Conservation (phyloP, 2,113 vertebrate species). For the Larimichthys polyactis region DNA sequence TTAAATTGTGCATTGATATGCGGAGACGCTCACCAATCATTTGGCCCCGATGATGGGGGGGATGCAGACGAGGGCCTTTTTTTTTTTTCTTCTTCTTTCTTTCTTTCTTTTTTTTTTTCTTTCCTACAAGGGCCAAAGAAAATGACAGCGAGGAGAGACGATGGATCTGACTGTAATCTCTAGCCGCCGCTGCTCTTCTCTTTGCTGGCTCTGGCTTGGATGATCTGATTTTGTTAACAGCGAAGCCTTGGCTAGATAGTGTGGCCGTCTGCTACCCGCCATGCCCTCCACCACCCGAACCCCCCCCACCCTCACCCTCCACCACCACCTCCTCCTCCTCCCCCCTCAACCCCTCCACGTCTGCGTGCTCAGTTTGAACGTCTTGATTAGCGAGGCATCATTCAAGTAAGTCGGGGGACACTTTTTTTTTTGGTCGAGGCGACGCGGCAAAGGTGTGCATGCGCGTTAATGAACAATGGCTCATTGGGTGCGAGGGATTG, state of each 20-base stretch:
- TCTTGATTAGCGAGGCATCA: slow-evolving; percentile 71
- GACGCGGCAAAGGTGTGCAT: slow-evolving; percentile 58
- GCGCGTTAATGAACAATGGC: slow-evolving; percentile 65
- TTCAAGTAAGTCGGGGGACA: slow-evolving; percentile 36
- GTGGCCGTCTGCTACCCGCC: slow-evolving; percentile 36
- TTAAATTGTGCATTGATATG: slow-evolving; percentile 82
- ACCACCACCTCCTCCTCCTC: background rate
- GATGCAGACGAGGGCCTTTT: slow-evolving; percentile 51
- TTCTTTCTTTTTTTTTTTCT: background rate
- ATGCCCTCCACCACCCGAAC: background rate
- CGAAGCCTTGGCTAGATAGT: slow-evolving; percentile 46
- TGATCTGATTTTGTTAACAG: slow-evolving; percentile 71
- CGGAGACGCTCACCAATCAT: slow-evolving; percentile 56
- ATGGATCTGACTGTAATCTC: slow-evolving; percentile 65
- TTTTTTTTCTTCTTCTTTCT: slow-evolving; percentile 3
- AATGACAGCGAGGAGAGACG: slow-evolving; percentile 58
- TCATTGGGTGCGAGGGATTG: slow-evolving; percentile 41
- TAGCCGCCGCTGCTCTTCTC: slow-evolving; percentile 41
- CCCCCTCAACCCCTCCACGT: background rate
- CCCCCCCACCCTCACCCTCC: too few species aligned
- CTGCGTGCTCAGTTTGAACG: slow-evolving; percentile 51
- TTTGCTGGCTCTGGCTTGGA: slow-evolving; percentile 57
- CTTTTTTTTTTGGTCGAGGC: slow-evolving; percentile 39
- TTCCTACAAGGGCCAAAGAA: slow-evolving; percentile 32
- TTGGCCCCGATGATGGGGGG: slow-evolving; percentile 52